Conservation (phyloP, 1,140 invertebrate species). For the Octopus bimaculoides region DNA sequence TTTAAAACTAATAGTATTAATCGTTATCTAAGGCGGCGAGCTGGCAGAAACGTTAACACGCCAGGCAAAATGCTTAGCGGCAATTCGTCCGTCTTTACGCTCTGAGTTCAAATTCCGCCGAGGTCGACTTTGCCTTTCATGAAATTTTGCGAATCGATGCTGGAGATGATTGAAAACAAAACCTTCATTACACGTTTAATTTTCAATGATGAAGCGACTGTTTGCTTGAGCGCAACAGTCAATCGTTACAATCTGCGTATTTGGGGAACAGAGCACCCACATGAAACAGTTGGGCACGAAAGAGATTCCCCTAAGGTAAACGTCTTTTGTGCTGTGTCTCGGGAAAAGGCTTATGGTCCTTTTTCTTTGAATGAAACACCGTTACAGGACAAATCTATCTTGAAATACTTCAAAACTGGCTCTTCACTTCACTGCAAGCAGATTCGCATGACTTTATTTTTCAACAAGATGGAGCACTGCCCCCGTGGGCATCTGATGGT, state of each 20-base stretch:
- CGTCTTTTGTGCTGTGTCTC: conserved; percentile 11
- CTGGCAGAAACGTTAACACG: too few species aligned
- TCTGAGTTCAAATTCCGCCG: too few species aligned
- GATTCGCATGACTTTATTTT: not conserved
- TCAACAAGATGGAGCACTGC: not conserved
- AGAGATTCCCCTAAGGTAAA: conserved; percentile 10
- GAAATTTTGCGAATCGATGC: not conserved
- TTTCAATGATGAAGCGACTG: conserved; percentile 3
- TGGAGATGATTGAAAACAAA: conserved; percentile 1
- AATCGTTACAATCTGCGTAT: not conserved
- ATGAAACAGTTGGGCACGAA: not conserved
- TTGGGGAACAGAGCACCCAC: conserved; percentile 3
- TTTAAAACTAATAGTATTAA: too few species aligned
- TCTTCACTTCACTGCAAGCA: not conserved
- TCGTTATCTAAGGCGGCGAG: too few species aligned
- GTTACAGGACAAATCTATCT: not conserved
- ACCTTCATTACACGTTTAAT: not conserved
- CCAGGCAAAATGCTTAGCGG: too few species aligned
- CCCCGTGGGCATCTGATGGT: not conserved
- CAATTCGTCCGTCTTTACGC: too few species aligned
- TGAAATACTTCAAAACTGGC: not conserved
- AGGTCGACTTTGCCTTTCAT: too few species aligned
- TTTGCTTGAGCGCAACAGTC: not conserved
- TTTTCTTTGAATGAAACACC: not conserved
- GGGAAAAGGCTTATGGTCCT: not conserved